Conservation (phyloP, 2,113 vertebrate species). For the Empidonax traillii region DNA sequence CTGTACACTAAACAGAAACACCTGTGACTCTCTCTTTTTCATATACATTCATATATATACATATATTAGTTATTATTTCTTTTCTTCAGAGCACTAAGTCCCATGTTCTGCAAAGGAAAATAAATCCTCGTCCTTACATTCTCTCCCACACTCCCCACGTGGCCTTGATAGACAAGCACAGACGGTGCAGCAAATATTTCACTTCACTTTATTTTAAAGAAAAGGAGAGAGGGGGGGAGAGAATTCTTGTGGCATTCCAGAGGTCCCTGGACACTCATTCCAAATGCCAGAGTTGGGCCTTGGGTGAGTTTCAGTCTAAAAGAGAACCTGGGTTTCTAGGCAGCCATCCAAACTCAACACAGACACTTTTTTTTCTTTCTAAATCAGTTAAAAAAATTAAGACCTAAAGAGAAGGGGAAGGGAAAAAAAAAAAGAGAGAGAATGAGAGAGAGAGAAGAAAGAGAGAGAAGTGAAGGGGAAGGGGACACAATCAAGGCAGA, state of each 20-base stretch:
- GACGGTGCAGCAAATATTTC: constrained; percentile 70
- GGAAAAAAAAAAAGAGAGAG: neutral
- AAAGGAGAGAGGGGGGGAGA: constrained; percentile 62
- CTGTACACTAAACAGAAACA: constrained; percentile 68
- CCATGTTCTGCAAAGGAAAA: constrained; percentile 65
- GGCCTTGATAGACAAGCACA: constrained; percentile 55
- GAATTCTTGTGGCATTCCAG: constrained; percentile 79
- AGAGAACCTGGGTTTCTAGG: constrained; percentile 70
- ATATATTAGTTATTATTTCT: constrained; percentile 50
- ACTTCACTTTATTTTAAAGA: constrained; percentile 77
- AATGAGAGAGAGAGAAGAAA: neutral
- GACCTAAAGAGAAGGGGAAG: neutral
- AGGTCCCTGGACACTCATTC: constrained; percentile 75
- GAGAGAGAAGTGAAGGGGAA: neutral
- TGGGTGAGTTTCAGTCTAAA: constrained; percentile 65
- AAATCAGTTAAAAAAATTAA: constrained; percentile 26
- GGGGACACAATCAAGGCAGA: neutral
- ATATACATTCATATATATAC: constrained; percentile 13
- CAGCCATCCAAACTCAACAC: constrained; percentile 75
- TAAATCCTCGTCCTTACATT: constrained; percentile 44
- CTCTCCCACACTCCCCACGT: constrained; percentile 49
- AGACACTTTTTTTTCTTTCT: constrained; percentile 72
- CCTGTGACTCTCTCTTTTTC: constrained; percentile 50
- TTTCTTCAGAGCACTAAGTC: constrained; percentile 42
- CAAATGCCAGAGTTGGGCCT: constrained; percentile 72